Conservation (phyloP, 2,888 invertebrate species). For the Lampropteryx suffumata region DNA sequence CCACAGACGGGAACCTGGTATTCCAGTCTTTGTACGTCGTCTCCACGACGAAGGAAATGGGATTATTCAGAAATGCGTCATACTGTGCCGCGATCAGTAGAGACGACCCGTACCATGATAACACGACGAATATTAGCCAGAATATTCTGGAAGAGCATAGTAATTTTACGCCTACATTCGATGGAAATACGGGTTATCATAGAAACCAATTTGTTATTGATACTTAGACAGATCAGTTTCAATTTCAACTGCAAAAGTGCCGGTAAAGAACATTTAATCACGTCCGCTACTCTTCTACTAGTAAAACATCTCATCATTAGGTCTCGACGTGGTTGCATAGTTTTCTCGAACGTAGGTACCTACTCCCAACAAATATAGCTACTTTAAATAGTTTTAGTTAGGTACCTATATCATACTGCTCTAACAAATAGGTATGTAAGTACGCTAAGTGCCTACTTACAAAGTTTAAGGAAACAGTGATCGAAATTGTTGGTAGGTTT, state of each 20-base stretch:
- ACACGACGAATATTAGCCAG: constrained; percentile 83
- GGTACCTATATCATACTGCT: too few relatives aligned
- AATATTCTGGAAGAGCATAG: constrained; percentile 75
- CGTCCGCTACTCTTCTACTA: constrained; percentile 3
- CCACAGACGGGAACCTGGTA: constrained; percentile 88
- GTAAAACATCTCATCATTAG: constrained; percentile 2
- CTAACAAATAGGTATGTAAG: too few relatives aligned
- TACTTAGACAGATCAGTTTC: constrained; percentile 13
- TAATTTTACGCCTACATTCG: constrained; percentile 11
- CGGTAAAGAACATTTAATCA: constrained; percentile 6
- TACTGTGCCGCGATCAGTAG: constrained; percentile 83
- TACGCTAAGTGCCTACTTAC: too few relatives aligned
- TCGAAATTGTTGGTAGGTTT: too few relatives aligned
- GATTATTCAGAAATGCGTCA: constrained; percentile 86
- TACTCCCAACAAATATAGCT: too few relatives aligned
- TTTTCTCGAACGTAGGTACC: neutral
- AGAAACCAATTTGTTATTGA: constrained; percentile 12
- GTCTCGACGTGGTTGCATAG: neutral
- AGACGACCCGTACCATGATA: constrained; percentile 85
- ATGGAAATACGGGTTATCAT: constrained; percentile 6
- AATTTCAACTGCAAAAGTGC: constrained; percentile 18
- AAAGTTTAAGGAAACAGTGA: too few relatives aligned
- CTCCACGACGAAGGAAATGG: constrained; percentile 90
- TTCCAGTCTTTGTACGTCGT: constrained; percentile 90
- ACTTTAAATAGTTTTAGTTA: too few relatives aligned